Percentiles rank a stretch among this genome's conserved stretches.
phyloP scores from a whole-genome alignment of 2,888 invertebrate species.

The Coleophora flavipennella region DNA sequence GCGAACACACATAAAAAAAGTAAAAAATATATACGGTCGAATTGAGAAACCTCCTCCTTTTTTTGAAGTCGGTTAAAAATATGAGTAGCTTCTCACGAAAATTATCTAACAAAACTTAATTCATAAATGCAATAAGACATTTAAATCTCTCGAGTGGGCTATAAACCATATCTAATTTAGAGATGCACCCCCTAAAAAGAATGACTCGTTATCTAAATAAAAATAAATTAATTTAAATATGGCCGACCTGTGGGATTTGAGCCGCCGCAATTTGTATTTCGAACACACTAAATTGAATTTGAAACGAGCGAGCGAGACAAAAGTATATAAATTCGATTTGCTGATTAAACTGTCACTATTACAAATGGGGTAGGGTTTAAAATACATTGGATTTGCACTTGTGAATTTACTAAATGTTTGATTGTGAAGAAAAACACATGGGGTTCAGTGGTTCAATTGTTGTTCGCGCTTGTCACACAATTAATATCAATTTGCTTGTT shows the following conservation, averaged over 20 bases:
- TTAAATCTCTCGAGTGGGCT: slow-evolving; percentile 1
- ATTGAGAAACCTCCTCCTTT: too few species aligned
- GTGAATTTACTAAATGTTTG: slow-evolving; percentile 41
- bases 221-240: slow-evolving; percentile 57
- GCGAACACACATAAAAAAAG: too few species aligned
- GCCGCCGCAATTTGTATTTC: slow-evolving; percentile 54
- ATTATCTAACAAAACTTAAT: too few species aligned
- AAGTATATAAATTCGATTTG: slow-evolving; percentile 15
- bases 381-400: slow-evolving; percentile 14
- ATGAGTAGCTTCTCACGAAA: neutral
- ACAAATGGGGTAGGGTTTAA: slow-evolving; percentile 18
- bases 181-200: slow-evolving; percentile 36
- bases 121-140: slow-evolving; percentile 1
- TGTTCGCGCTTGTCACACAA: slow-evolving; percentile 56
- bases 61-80: too few species aligned
- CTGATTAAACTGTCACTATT: slow-evolving; percentile 15
- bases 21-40: too few species aligned
- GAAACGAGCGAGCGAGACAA: slow-evolving; percentile 31
- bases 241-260: slow-evolving; percentile 44
- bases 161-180: slow-evolving; percentile 13
- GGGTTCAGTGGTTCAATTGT: slow-evolving; percentile 27
- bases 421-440: slow-evolving; percentile 69
- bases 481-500: slow-evolving; percentile 64
- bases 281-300: slow-evolving; percentile 53
- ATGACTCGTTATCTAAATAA: slow-evolving; percentile 50